Percentiles rank a stretch among this genome's conserved stretches.
These are phyloP conservation scores for Ibidorhyncha struthersii DNA, from an alignment of 2,113 vertebrate genomes.

Conservation along the genomic window DNA sequence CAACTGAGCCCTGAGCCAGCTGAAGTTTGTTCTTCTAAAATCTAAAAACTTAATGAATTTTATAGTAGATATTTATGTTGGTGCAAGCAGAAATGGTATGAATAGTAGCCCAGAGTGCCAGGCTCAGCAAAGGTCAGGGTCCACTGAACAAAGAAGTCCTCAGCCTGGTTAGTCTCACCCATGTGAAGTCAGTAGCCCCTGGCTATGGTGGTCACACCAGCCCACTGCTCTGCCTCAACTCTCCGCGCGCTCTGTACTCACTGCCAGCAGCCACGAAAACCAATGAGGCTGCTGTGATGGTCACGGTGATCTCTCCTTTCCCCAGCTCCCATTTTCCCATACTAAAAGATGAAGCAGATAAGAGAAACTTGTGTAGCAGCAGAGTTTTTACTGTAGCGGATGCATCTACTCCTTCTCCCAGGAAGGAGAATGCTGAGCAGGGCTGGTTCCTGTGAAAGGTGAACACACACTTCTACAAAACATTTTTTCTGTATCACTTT, in stretches of 20 bases:
- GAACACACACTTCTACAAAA: background rate
- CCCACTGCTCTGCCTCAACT: background rate
- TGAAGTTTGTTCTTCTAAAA: background rate
- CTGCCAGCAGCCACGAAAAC: background rate
- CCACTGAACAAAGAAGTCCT: background rate
- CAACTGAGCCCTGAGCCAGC: background rate
- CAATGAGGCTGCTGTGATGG: background rate
- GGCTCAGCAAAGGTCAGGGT: background rate
- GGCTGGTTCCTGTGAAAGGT: background rate
- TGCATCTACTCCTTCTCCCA: background rate
- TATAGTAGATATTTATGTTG: background rate
- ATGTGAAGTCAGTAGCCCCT: background rate
- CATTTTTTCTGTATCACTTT: background rate
- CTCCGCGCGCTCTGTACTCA: background rate
- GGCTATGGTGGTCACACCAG: background rate
- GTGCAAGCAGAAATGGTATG: background rate
- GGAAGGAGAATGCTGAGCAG: accelerated
- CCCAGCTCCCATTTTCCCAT: background rate
- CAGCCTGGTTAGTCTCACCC: background rate
- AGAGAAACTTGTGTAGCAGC: background rate
- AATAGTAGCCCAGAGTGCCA: background rate
- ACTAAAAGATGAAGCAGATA: background rate
- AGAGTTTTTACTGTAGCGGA: accelerated
- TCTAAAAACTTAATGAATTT: background rate
- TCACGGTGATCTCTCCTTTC: background rate